Evolutionary conservation across 2,888 invertebrate genomes (phyloP).

Genomic region (Stenodera caucasica): DNA sequence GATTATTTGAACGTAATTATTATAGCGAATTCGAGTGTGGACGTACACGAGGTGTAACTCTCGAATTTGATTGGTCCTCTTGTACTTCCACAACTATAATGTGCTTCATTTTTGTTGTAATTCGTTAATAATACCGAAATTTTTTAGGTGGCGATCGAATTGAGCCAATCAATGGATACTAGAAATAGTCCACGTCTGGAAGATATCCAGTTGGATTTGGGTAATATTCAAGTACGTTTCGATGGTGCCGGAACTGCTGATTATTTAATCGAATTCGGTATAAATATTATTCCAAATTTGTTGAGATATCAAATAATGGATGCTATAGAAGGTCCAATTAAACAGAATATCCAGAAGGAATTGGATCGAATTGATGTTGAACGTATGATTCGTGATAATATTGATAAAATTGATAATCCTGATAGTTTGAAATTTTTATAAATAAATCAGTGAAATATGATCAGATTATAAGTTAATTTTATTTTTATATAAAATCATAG

Average conservation of each 20-base stretch:
- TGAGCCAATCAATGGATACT: conserved; percentile 78
- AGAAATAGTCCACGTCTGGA: conserved; percentile 71
- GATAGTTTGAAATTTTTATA: conserved; percentile 18
- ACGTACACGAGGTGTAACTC: no score
- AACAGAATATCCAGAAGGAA: conserved; percentile 72
- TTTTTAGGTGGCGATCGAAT: conserved; percentile 60
- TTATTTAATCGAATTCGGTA: conserved; percentile 76
- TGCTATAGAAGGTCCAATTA: conserved; percentile 77
- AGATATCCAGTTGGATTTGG: conserved; percentile 76
- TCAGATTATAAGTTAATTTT: conserved; percentile 34
- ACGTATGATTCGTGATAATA: conserved; percentile 68
- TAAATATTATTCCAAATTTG: conserved; percentile 83
- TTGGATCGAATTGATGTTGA: conserved; percentile 76
- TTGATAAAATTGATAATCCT: conserved; percentile 65
- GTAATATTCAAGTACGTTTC: conserved; percentile 81
- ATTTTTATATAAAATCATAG: conserved; percentile 54
- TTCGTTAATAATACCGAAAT: neutral
- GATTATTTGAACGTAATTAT: conserved; percentile 68
- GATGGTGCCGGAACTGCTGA: conserved; percentile 87
- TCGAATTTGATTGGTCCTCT: no score
- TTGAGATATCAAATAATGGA: conserved; percentile 87
- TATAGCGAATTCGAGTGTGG: neutral
- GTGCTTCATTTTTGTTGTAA: no score
- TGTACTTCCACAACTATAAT: no score
- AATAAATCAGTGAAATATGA: neutral